Evolutionary conservation across 2,113 vertebrate species (phyloP).

Genomic region (Amphilophus citrinellus): DNA sequence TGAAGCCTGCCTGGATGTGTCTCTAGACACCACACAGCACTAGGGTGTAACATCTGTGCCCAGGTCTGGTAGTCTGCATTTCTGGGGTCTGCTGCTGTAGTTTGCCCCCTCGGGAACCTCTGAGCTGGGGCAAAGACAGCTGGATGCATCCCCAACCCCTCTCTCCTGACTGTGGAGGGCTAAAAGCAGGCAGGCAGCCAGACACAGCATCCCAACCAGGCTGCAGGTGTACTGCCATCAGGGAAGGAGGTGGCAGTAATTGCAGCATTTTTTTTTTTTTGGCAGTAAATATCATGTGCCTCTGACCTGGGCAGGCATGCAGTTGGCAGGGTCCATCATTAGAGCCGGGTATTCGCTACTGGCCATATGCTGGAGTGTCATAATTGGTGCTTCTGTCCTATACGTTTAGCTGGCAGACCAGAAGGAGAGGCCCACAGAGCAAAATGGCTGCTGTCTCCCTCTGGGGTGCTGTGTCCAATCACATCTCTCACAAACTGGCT

Average conservation of each 20-base stretch:
- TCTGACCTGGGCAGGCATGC: slow-evolving; percentile 71
- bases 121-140: slow-evolving; percentile 54
- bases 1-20: slow-evolving; percentile 11
- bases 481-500: slow-evolving; percentile 59
- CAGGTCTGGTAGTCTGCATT: slow-evolving; percentile 51
- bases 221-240: slow-evolving; percentile 71
- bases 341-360: slow-evolving; percentile 45
- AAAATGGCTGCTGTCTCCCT: slow-evolving; percentile 66
- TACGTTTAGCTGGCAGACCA: slow-evolving; percentile 52
- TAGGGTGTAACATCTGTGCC: slow-evolving; percentile 74
- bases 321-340: slow-evolving; percentile 79
- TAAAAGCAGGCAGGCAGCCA: slow-evolving; percentile 56
- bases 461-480: slow-evolving; percentile 67
- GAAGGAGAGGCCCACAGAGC: slow-evolving; percentile 56
- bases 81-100: slow-evolving; percentile 63
- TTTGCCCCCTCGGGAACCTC: slow-evolving; percentile 60
- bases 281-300: slow-evolving; percentile 65
- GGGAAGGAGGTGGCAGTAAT: slow-evolving; percentile 71
- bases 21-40: slow-evolving; percentile 51
- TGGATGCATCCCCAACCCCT: slow-evolving; percentile 32
- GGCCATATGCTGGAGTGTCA: slow-evolving; percentile 78
- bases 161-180: slow-evolving; percentile 54
- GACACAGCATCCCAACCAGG: slow-evolving; percentile 66
- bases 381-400: slow-evolving; percentile 78
- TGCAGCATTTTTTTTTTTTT: slow-evolving; percentile 60